Evolutionary conservation across 2,888 invertebrate species (phyloP), one percentile per base, ranked within the genome.

Genomic region (Slavum lentiscoides): DNA sequence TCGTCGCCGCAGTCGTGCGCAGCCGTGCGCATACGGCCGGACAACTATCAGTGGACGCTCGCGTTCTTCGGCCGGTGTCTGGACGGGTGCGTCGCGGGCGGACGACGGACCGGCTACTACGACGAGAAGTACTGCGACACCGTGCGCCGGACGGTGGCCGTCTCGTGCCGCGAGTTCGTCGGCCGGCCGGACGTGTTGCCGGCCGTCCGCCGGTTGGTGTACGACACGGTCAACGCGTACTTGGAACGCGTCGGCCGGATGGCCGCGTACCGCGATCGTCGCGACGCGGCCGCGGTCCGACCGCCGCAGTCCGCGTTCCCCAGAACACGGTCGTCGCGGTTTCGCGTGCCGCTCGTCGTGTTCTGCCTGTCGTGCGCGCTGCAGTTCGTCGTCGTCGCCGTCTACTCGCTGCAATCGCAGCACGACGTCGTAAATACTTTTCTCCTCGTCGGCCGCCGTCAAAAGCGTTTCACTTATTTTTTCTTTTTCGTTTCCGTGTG

Each of bases 171-270:
- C 19, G 53, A 49, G 53, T 74, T 74, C 30, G 9, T 13, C 9
- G 30, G 30, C 30, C 61, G 49, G 2, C 49, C 23, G 21, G n/a
- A 74, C 30, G 62, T 64, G 23, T 7, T 55, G 30, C 62, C 74
- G 7, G 23, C 43, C n/a, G 74, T 64, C 49, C 74, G 64, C n/a
- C 61, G 74, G 49, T 11, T 53, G 61, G 74, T 64, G 37, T 74
- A 74, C 64, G 53, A 74, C 49, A 74, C 64, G 0, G 2, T 5
- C 19, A 74, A 74, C 15, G 7, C 53, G 30, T 64, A 74, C 30
- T n/a, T 64, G 15, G 64, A 74, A 15, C 74, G 74, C 8, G 49
- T 74, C 53, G 74, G 74, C 23, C 62, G 19, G 37, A 30, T 8
- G 8, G 64, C 64, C 30, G 30, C n/a, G n/a, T n/a, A n/a, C 30